Conservation (phyloP, 35 echinoderm and acorn worm species). For the Chiridota heheva region DNA sequence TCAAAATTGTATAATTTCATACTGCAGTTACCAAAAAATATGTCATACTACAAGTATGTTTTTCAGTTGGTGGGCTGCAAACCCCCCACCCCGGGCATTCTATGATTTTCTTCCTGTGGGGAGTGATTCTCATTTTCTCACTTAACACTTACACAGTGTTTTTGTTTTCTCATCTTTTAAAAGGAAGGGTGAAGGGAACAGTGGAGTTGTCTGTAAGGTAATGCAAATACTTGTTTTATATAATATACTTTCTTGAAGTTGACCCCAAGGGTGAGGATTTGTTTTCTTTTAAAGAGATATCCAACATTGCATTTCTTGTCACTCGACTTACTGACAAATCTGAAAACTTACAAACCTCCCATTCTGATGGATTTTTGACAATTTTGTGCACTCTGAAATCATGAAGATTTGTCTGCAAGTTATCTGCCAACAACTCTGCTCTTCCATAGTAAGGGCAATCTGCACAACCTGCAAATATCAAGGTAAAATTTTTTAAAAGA, state of each 20-base stretch:
- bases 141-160: too few relatives aligned
- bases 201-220: background rate
- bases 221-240: background rate
- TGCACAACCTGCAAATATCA: constrained; percentile 68
- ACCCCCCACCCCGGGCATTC: too few relatives aligned
- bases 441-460: constrained; percentile 94
- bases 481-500: too few relatives aligned
- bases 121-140: too few relatives aligned
- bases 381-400: constrained; percentile 96
- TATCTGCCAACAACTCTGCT: constrained; percentile 89
- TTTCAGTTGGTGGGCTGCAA: too few relatives aligned
- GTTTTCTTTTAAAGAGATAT: background rate
- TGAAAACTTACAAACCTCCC: constrained; percentile 65
- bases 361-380: constrained; percentile 90
- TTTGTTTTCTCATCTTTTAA: background rate
- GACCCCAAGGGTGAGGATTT: background rate
- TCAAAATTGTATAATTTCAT: too few relatives aligned
- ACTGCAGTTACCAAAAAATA: too few relatives aligned
- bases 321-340: background rate
- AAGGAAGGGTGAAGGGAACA: background rate
- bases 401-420: constrained; percentile 77
- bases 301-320: background rate
- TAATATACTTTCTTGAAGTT: background rate
- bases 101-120: too few relatives aligned
- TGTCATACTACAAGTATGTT: too few relatives aligned